Evolutionary conservation across 2,113 vertebrate species (phyloP).

Genomic region (Colossoma macropomum): DNA sequence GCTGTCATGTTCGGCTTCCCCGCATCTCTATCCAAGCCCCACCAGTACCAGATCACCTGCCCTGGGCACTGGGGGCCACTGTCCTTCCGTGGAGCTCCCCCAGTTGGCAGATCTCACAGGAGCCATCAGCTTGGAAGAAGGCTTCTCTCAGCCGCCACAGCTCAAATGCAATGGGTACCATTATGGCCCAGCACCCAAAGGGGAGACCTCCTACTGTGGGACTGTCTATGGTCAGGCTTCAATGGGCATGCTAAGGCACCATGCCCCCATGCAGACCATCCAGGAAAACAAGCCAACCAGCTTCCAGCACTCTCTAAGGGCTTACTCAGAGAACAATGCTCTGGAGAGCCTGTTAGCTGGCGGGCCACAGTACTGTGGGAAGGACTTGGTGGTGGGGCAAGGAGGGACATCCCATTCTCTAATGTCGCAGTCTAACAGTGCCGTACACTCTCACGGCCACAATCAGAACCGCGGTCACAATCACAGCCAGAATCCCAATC

Average conservation of each 20-base stretch:
- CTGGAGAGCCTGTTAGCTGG: conserved; percentile 89
- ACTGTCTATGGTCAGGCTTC: conserved; percentile 85
- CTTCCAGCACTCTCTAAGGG: conserved; percentile 80
- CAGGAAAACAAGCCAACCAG: conserved; percentile 96
- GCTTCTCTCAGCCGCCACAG: conserved; percentile 69
- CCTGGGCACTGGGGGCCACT: conserved; percentile 82
- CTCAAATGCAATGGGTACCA: conserved; percentile 79
- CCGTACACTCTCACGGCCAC: conserved; percentile 68
- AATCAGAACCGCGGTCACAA: conserved; percentile 73
- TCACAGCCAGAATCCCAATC: conserved; percentile 57
- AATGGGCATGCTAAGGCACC: conserved; percentile 84
- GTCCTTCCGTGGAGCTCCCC: conserved; percentile 88
- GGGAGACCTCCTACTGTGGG: conserved; percentile 82
- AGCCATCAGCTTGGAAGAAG: conserved; percentile 87
- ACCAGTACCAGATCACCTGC: conserved; percentile 90
- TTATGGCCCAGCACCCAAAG: conserved; percentile 83
- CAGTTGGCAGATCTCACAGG: conserved; percentile 89
- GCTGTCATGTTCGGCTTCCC: conserved; percentile 85
- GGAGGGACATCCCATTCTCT: conserved; percentile 65
- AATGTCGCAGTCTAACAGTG: conserved; percentile 68
- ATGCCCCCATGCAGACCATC: conserved; percentile 96
- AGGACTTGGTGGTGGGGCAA: conserved; percentile 72
- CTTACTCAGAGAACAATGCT: conserved; percentile 87
- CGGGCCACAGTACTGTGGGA: conserved; percentile 79
- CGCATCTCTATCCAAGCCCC: conserved; percentile 91